Evolutionary conservation across 1,140 invertebrate species (phyloP).

Genomic region (Notospermus geniculatus): DNA sequence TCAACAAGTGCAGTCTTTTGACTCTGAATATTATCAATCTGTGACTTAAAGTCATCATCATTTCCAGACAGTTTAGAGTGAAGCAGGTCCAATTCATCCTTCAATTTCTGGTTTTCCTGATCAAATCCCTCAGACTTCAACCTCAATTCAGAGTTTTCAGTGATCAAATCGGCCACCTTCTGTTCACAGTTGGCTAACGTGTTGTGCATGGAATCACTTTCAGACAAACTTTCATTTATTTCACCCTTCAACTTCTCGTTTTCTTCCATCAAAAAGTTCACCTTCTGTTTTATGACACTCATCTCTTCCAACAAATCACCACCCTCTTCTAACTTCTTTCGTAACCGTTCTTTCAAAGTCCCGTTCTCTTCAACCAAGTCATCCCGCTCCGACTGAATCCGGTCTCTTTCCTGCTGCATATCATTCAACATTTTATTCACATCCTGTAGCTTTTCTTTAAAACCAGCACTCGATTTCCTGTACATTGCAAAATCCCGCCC

Average conservation of each 20-base stretch:
- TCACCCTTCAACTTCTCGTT: neutral
- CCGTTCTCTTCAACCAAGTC: neutral
- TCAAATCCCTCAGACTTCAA: neutral
- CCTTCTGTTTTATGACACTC: neutral
- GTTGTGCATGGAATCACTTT: neutral
- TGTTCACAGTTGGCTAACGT: constrained; percentile 47
- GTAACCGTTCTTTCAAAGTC: neutral
- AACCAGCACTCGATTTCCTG: neutral
- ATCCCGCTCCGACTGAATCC: neutral
- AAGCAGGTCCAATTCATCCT: no score
- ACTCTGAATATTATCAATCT: no score
- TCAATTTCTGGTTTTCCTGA: constrained; percentile 3
- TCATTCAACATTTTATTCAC: constrained; percentile 3
- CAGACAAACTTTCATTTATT: neutral
- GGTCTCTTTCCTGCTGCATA: constrained; percentile 1
- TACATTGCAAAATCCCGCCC: neutral
- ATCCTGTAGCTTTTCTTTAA: neutral
- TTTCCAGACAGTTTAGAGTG: no score
- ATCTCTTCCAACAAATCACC: neutral
- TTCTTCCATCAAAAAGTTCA: neutral
- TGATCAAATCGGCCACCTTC: neutral
- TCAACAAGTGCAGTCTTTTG: no score
- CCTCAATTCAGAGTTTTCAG: neutral
- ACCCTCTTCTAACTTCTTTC: neutral
- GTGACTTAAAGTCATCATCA: no score